Percentiles rank a stretch among this genome's conserved stretches.
Conservation (phyloP, 2,797 vertebrate species). For the Notamacropus eugenii region DNA sequence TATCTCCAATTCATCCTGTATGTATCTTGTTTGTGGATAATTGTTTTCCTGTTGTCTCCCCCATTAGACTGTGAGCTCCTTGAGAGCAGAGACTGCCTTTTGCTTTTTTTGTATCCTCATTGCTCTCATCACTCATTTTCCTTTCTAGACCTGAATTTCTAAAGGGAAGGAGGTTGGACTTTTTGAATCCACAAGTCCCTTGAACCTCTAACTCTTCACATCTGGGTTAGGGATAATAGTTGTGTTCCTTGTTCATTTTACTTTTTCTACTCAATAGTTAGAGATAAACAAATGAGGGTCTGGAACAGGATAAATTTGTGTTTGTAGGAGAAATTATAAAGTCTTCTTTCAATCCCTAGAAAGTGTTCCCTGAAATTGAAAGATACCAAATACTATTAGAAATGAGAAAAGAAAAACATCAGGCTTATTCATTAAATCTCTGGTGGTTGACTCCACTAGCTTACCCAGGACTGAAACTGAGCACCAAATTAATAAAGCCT, state of each 20-base stretch:
- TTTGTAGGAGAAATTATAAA: background rate
- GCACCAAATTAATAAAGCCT: background rate
- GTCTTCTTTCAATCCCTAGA: background rate
- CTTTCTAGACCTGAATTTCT: background rate
- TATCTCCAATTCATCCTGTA: background rate
- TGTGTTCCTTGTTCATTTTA: background rate
- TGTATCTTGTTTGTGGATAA: background rate
- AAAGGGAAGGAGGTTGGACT: background rate
- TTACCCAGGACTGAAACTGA: background rate
- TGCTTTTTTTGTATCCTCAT: background rate
- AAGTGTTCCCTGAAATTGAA: background rate
- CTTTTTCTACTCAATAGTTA: background rate
- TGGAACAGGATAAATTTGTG: background rate
- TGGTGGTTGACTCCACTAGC: background rate
- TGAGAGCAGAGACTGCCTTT: background rate
- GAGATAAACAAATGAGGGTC: background rate
- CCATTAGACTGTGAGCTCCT: background rate
- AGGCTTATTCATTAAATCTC: background rate
- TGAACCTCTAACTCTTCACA: background rate
- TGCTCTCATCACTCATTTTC: background rate
- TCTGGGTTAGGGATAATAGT: background rate
- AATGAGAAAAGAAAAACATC: background rate
- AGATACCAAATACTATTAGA: background rate
- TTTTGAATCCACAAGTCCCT: background rate
- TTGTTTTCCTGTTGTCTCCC: background rate